Conservation (phyloP, 1,140 invertebrate genomes). For the Drosophila erecta region DNA sequence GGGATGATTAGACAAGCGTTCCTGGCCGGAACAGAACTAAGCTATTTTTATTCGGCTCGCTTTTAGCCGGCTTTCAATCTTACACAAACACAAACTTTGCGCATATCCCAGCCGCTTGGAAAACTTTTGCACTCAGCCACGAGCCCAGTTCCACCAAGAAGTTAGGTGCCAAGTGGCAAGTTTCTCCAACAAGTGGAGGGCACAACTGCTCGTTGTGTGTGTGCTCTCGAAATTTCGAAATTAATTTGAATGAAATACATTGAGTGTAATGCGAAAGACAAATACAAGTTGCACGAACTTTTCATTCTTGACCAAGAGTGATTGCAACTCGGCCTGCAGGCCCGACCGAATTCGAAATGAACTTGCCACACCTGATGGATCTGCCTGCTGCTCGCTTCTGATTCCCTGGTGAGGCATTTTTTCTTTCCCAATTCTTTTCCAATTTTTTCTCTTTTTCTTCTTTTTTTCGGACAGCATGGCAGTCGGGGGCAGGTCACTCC, state of each 20-base stretch:
- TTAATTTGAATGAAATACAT: conserved; percentile 54
- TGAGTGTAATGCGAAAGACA: conserved; percentile 56
- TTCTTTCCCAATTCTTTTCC: neutral
- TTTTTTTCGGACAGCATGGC: no score
- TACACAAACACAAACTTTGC: conserved; percentile 31
- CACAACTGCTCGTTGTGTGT: conserved; percentile 23
- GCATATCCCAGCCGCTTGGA: conserved; percentile 12
- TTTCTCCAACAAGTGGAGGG: conserved; percentile 22
- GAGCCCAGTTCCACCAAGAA: conserved; percentile 10
- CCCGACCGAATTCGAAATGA: conserved; percentile 9
- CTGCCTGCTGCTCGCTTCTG: conserved; percentile 16
- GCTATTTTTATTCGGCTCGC: conserved; percentile 24
- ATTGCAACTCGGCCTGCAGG: conserved; percentile 26
- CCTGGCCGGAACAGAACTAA: conserved; percentile 1
- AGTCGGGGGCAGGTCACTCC: neutral
- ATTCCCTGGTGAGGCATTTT: conserved; percentile 40
- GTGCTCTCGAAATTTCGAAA: no score
- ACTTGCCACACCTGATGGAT: conserved; percentile 5
- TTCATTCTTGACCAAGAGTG: conserved; percentile 3
- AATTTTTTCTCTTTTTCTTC: conserved; percentile 18
- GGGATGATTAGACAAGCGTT: conserved; percentile 4
- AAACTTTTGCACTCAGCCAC: conserved; percentile 12
- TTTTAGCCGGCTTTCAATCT: conserved; percentile 16
- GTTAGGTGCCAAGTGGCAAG: conserved; percentile 28
- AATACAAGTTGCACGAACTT: conserved; percentile 44